phyloP scores from a whole-genome alignment of 2,888 invertebrate genomes.

The Papilio protenor region DNA sequence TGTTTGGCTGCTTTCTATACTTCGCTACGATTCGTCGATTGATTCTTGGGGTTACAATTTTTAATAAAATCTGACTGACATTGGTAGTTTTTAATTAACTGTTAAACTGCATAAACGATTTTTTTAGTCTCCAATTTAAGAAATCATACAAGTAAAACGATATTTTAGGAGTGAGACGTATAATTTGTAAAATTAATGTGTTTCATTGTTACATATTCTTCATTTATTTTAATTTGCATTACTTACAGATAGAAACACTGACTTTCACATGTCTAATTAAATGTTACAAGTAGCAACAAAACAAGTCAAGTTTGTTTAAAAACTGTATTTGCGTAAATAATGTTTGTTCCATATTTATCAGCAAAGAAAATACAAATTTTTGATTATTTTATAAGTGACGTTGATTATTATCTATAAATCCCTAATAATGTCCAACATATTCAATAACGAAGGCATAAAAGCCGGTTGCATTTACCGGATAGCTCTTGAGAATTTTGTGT shows the following conservation, averaged over 20 bases:
- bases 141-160: too few relatives aligned
- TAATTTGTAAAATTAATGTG: too few relatives aligned
- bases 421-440: constrained; percentile 66
- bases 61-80: constrained; percentile 1
- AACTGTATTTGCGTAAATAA: not conserved
- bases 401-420: not conserved
- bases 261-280: not conserved
- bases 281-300: not conserved
- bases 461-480: constrained; percentile 83
- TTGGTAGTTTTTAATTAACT: constrained; percentile 1
- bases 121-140: not conserved
- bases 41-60: constrained; percentile 50
- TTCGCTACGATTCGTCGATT: constrained; percentile 59
- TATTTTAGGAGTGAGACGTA: too few relatives aligned
- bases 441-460: constrained; percentile 60
- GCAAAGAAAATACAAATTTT: not conserved
- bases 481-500: constrained; percentile 84
- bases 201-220: too few relatives aligned
- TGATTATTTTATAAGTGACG: not conserved
- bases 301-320: not conserved
- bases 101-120: not conserved
- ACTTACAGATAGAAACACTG: too few relatives aligned
- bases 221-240: too few relatives aligned
- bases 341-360: not conserved
- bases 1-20: constrained; percentile 57